Evolutionary conservation across 1,140 invertebrate genomes (phyloP), one percentile per base, ranked within the genome.

Genomic region (Leptopilina clavipes): DNA sequence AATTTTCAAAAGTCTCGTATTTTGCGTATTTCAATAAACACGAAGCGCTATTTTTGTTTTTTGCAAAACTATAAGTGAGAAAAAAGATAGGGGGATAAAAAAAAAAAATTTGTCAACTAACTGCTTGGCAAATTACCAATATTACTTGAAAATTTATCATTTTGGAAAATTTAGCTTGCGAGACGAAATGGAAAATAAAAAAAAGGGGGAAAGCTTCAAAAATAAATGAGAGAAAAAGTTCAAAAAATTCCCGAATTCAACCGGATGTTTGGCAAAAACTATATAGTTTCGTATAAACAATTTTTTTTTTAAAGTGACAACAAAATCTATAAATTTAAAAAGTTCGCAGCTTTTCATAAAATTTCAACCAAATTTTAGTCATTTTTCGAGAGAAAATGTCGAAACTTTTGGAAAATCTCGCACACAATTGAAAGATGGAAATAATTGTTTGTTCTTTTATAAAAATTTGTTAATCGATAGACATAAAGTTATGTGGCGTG

Each of bases 391-490:
- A 40, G 37, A 40, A 40, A 40, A 40, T 40, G 37, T 40, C 37
- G 44, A 45, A 45, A n/a, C 44, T 45, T 45, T 45, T n/a, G 11
- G 10, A 45, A 45, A 45, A 45, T 45, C 12, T 45, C 25, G 1
- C 25, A 44, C 10, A 48, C 14, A 17, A 40, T 40, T 40, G 37
- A 40, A 9, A 40, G 48, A 52, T 52, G n/a, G 48, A 52, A 52
- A 52, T n/a, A 17, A 52, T n/a, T 52, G 14, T 7, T 52, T 52
- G 14, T n/a, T 52, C 17, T 7, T 17, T 52, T 52, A 52, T 17
- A 52, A 52, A 52, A 52, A 52, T 52, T 52, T 52, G 48, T 7
- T 52, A 17, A 17, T 52, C 48, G 48, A 52, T 52, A 17, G n/a
- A 17, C 3, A 45, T n/a, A 45, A 14, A 45, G 14, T 17, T 3